These are phyloP conservation scores for Ceratina japonica DNA, from an alignment of 1,140 invertebrate species.

Conservation along the genomic window DNA sequence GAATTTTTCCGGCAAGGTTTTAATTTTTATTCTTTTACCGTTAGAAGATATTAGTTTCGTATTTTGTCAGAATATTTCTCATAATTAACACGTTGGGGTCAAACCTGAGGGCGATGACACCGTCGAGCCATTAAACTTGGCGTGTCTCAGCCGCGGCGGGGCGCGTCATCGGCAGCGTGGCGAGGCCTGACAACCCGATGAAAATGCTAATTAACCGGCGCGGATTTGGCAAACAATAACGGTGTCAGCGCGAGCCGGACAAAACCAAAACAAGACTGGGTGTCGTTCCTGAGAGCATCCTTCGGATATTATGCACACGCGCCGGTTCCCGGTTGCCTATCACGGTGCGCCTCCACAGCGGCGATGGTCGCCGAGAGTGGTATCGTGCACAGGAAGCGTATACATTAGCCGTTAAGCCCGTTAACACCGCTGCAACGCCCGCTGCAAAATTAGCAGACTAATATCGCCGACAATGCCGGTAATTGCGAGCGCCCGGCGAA, in stretches of 20 bases:
- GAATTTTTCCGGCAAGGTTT: too few species aligned
- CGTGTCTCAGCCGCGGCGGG: background rate
- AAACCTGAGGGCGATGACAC: background rate
- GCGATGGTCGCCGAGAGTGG: background rate
- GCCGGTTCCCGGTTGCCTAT: too few species aligned
- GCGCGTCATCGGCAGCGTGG: background rate
- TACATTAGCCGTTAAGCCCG: slow-evolving; percentile 37
- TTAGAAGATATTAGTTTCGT: too few species aligned
- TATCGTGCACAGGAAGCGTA: slow-evolving; percentile 16
- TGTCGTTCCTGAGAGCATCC: slow-evolving; percentile 17
- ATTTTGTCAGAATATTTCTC: too few species aligned
- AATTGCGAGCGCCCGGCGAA: slow-evolving; percentile 10
- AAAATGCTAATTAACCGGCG: slow-evolving; percentile 42
- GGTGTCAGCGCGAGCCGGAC: slow-evolving; percentile 7
- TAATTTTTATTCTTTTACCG: too few species aligned
- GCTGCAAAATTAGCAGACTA: slow-evolving; percentile 15
- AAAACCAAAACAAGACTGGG: slow-evolving; percentile 29
- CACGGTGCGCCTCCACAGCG: background rate
- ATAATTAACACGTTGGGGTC: too few species aligned
- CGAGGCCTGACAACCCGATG: slow-evolving; percentile 28
- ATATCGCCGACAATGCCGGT: slow-evolving; percentile 9
- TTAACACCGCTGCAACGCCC: slow-evolving; percentile 6
- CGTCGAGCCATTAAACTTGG: background rate
- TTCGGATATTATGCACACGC: slow-evolving; percentile 27
- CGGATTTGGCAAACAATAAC: slow-evolving; percentile 26